phyloP scores from a whole-genome alignment of 2,888 invertebrate species.

The Eristalis tenax region DNA sequence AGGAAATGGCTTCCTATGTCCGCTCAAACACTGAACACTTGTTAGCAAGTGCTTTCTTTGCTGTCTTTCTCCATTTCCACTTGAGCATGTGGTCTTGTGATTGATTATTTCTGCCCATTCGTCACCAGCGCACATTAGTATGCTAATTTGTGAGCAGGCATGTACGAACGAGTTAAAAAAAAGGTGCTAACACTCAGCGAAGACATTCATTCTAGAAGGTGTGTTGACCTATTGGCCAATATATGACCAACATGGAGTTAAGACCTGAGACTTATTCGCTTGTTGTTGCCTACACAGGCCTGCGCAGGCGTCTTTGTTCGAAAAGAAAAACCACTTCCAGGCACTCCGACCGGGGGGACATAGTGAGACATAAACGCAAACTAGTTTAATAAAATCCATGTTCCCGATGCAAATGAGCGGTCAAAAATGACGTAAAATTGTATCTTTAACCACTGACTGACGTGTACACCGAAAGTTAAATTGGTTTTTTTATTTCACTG shows the following conservation, averaged over 20 bases:
- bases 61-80: conserved; percentile 35
- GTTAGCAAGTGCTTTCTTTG: conserved; percentile 24
- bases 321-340: neutral
- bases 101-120: conserved; percentile 27
- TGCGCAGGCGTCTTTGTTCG: neutral
- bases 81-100: conserved; percentile 7
- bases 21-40: conserved; percentile 13
- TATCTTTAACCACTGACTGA: conserved; percentile 8
- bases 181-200: neutral
- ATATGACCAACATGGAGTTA: conserved; percentile 26
- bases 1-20: conserved; percentile 36
- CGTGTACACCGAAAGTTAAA: neutral
- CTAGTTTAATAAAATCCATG: conserved; percentile 13
- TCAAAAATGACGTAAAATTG: conserved; percentile 3
- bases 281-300: neutral
- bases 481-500: neutral
- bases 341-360: neutral
- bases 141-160: conserved; percentile 37
- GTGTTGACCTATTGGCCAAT: conserved; percentile 56
- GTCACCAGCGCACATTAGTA: conserved; percentile 30
- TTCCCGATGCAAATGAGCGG: conserved; percentile 9
- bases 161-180: conserved; percentile 28
- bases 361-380: neutral
- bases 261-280: conserved; percentile 11
- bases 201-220: conserved; percentile 28